Conservation (phyloP, 2,888 invertebrate genomes). For the Philereme vetulata region DNA sequence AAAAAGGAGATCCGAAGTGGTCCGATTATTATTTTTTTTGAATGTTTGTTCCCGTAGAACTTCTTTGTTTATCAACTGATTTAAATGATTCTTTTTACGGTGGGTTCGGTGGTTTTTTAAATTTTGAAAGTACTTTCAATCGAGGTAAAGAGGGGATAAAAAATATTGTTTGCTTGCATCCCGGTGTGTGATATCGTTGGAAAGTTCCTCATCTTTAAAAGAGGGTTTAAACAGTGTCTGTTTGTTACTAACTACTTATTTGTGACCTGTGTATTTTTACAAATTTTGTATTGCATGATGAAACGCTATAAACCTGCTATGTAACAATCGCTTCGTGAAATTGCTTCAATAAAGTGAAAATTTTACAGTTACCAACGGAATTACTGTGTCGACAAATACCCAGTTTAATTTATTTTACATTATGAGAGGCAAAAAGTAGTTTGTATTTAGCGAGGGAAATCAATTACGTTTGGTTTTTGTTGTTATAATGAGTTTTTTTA, state of each 20-base stretch:
- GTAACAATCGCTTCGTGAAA: conserved; percentile 26
- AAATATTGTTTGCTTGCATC: too few species aligned
- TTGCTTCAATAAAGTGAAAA: conserved; percentile 30
- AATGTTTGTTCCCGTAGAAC: too few species aligned
- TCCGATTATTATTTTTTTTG: background rate
- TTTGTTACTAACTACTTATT: background rate
- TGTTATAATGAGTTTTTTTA: background rate
- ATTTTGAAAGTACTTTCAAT: too few species aligned
- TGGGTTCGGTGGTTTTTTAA: too few species aligned
- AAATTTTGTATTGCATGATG: conserved; percentile 24
- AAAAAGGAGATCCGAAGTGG: background rate
- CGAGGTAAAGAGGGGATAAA: too few species aligned
- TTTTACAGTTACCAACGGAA: conserved; percentile 24
- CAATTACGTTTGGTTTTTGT: conserved; percentile 6
- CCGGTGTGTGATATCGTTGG: too few species aligned
- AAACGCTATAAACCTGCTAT: conserved; percentile 23
- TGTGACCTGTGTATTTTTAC: conserved; percentile 12
- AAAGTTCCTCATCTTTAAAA: too few species aligned
- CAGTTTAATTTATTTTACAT: conserved; percentile 20
- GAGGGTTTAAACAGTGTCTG: too few species aligned
- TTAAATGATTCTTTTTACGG: too few species aligned
- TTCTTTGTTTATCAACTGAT: too few species aligned
- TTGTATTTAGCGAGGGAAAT: conserved; percentile 14
- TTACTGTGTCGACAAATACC: conserved; percentile 22
- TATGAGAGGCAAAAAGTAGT: conserved; percentile 12